Conservation (phyloP, 2,113 vertebrate species). For the Falcunculus frontatus region DNA sequence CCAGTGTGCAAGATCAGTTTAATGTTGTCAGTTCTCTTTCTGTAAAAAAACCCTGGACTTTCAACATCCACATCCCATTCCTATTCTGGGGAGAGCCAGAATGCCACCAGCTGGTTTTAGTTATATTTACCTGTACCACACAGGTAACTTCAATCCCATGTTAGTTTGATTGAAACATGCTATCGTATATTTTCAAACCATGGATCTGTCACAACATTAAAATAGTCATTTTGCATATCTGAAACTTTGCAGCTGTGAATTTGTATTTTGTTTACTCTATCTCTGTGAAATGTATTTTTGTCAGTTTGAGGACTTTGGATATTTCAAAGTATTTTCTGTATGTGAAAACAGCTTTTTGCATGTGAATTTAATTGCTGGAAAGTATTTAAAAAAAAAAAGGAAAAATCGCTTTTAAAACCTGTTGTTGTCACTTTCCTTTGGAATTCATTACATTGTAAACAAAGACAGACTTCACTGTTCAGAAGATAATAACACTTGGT, state of each 20-base stretch:
- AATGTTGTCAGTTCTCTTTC: slow-evolving; percentile 14
- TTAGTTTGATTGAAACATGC: background rate
- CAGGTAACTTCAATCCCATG: background rate
- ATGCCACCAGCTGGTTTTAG: background rate
- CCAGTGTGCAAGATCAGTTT: background rate
- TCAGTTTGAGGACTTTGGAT: background rate
- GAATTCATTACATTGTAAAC: background rate
- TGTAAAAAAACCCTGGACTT: background rate
- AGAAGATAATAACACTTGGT: background rate
- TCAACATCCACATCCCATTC: background rate
- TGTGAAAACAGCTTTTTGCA: background rate
- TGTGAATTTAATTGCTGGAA: slow-evolving; percentile 23
- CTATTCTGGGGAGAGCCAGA: slow-evolving; percentile 1
- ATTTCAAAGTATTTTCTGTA: slow-evolving; percentile 36
- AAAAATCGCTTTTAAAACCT: background rate
- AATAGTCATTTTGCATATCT: background rate
- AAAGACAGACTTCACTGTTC: background rate
- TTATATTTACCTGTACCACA: background rate
- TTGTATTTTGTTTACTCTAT: slow-evolving; percentile 43
- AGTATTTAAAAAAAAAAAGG: background rate
- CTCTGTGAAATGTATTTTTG: slow-evolving; percentile 40
- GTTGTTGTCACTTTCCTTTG: slow-evolving; percentile 22
- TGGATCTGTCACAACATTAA: background rate
- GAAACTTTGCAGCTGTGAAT: slow-evolving; percentile 13
- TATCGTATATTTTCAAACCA: background rate